A percentile compares a stretch with the other conserved stretches of the same genome.
These are phyloP conservation scores for Ips nitidus DNA, from an alignment of 1,140 invertebrate genomes.

Conservation along the genomic window DNA sequence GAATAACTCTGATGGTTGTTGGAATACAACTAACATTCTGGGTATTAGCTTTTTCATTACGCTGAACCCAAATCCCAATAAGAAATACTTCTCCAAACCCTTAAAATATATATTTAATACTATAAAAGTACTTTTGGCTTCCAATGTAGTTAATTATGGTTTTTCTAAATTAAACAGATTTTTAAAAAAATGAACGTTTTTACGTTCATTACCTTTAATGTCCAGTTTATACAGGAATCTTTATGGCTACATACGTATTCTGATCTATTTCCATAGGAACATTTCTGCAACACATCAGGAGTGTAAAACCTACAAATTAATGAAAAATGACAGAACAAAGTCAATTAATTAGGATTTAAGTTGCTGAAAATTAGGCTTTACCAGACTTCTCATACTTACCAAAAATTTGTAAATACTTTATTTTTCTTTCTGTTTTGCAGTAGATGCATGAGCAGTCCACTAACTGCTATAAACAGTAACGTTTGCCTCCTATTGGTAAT, in stretches of 20 bases:
- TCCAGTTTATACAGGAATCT: neutral
- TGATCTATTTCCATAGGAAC: too few species aligned
- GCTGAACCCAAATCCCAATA: constrained; percentile 38
- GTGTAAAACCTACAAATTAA: constrained; percentile 31
- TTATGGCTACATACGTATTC: constrained; percentile 7
- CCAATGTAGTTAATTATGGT: too few species aligned
- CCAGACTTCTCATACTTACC: constrained; percentile 21
- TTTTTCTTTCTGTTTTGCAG: constrained; percentile 26
- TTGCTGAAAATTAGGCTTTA: too few species aligned
- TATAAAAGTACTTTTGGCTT: too few species aligned
- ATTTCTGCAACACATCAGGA: neutral
- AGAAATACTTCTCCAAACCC: constrained; percentile 40
- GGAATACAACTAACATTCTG: constrained; percentile 20
- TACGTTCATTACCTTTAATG: constrained; percentile 6
- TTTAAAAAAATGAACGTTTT: too few species aligned
- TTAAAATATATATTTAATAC: constrained; percentile 35
- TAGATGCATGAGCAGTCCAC: constrained; percentile 35
- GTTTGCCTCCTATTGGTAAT: constrained; percentile 28
- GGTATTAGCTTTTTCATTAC: constrained; percentile 31
- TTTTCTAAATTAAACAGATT: too few species aligned
- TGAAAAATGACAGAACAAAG: neutral
- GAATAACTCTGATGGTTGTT: constrained; percentile 24
- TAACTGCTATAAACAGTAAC: constrained; percentile 37
- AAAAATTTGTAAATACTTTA: constrained; percentile 31
- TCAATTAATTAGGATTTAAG: too few species aligned